These are phyloP conservation scores for Sebastes steindachneri DNA, from an alignment of 2,797 vertebrate genomes.

Conservation along the genomic window DNA sequence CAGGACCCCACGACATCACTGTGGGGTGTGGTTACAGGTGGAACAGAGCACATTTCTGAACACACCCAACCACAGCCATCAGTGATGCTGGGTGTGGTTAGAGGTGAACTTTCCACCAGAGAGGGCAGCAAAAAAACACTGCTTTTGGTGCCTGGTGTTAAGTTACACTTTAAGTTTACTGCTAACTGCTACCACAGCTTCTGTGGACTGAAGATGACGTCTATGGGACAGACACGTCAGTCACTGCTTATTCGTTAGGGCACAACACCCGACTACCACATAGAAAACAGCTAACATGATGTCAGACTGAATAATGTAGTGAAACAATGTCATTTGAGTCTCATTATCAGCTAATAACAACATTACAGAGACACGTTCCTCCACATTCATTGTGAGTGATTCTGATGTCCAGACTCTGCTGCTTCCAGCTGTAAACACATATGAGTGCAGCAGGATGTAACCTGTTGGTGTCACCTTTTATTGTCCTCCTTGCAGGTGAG, in stretches of 20 bases:
- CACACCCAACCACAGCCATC: no score
- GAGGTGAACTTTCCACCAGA: no score
- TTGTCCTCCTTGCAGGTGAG: constrained; percentile 85
- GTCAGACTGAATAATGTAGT: background rate
- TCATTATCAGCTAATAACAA: background rate
- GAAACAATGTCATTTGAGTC: background rate
- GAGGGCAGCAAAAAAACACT: no score
- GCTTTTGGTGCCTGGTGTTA: no score
- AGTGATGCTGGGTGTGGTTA: no score
- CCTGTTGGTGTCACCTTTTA: background rate
- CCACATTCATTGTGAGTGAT: no score
- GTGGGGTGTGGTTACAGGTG: no score
- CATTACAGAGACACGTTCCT: background rate
- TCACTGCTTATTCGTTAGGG: background rate
- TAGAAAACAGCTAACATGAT: background rate
- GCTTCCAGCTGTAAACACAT: background rate
- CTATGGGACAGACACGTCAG: background rate
- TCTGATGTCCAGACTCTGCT: background rate
- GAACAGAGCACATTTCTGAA: no score
- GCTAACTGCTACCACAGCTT: background rate
- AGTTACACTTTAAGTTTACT: background rate
- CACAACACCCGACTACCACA: background rate
- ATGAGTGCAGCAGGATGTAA: background rate
- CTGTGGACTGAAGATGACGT: no score
- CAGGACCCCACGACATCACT: no score